These are phyloP conservation scores for Mormyrus lacerda DNA, from an alignment of 2,113 vertebrate genomes.

Conservation along the genomic window DNA sequence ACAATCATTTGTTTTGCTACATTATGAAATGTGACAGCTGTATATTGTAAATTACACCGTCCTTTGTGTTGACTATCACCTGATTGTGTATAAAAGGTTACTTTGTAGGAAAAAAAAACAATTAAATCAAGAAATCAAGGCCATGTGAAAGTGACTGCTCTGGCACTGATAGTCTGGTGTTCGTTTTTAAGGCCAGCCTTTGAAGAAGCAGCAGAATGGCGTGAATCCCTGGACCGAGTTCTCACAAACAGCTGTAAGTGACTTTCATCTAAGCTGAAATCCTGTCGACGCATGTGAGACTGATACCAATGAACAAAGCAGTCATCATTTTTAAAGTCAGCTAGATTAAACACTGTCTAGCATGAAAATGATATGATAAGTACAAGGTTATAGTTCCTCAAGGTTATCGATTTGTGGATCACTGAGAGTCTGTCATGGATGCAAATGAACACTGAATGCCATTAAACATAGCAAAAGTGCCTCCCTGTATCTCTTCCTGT, in stretches of 20 bases:
- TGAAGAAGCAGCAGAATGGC: constrained; percentile 63
- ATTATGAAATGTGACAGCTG: neutral
- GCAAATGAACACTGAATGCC: neutral
- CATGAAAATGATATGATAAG: neutral
- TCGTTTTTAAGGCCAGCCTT: constrained; percentile 48
- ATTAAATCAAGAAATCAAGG: neutral
- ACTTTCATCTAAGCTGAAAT: neutral
- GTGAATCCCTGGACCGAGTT: constrained; percentile 66
- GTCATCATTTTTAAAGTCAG: neutral
- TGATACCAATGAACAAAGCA: neutral
- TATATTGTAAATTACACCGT: neutral
- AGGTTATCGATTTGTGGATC: neutral
- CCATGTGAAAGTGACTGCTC: neutral
- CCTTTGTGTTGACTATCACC: neutral
- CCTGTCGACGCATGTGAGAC: neutral
- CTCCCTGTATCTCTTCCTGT: neutral
- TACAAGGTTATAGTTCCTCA: neutral
- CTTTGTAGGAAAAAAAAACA: neutral
- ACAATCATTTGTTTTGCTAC: neutral
- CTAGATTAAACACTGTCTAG: neutral
- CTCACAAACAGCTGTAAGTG: constrained; percentile 67
- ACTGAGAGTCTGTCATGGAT: neutral
- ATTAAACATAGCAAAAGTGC: neutral
- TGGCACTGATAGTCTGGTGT: neutral
- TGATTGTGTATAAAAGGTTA: neutral